Evolutionary conservation across 2,113 vertebrate species (phyloP).

Genomic region (Dicerorhinus sumatrensis): DNA sequence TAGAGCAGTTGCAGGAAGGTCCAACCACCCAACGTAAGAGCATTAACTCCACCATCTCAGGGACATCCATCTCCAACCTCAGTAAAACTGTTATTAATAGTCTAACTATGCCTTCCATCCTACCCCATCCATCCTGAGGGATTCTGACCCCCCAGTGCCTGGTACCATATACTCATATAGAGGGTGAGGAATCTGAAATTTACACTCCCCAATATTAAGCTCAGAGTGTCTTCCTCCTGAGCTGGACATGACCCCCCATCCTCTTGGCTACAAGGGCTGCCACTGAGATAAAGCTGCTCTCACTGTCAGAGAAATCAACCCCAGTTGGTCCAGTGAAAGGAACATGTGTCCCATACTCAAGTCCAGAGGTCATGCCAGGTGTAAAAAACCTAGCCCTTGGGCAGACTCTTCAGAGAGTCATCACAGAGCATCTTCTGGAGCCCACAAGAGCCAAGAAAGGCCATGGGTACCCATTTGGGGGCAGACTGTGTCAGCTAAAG

Average conservation of each 20-base stretch:
- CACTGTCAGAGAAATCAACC: background rate
- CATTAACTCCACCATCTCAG: background rate
- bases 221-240: background rate
- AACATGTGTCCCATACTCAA: background rate
- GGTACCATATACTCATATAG: background rate
- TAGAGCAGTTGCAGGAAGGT: background rate
- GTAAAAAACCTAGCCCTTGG: background rate
- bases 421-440: background rate
- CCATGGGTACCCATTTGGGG: background rate
- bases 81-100: background rate
- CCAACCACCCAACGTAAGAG: background rate
- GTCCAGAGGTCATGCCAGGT: background rate
- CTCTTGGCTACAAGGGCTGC: background rate
- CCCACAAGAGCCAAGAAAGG: background rate
- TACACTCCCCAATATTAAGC: background rate
- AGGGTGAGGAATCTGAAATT: background rate
- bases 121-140: background rate
- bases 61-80: background rate
- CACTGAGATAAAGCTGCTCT: background rate
- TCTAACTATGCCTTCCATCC: slow-evolving; percentile 3
- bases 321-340: background rate
- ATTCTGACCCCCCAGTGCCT: background rate
- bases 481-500: background rate
- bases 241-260: background rate
- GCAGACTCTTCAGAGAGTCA: background rate